phyloP scores from a whole-genome alignment of 2,888 invertebrate species.

The Aporophyla nigra region DNA sequence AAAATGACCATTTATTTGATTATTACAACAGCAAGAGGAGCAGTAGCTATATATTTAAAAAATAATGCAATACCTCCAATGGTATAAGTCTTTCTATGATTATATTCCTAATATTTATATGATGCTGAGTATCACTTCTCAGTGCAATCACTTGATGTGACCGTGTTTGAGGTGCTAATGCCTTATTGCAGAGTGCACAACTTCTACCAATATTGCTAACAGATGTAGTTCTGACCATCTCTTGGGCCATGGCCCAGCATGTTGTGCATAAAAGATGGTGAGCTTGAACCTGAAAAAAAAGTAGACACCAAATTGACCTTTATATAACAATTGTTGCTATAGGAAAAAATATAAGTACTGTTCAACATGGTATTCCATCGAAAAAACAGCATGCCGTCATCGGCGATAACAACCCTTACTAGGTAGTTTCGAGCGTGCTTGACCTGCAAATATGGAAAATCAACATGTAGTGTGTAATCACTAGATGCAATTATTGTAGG shows the following conservation, averaged over 20 bases:
- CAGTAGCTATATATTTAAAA: background rate
- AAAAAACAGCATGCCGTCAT: no score
- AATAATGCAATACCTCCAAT: conserved; percentile 17
- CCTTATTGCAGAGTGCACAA: conserved; percentile 19
- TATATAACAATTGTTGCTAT: no score
- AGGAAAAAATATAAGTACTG: no score
- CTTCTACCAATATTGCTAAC: conserved; percentile 1
- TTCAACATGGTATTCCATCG: no score
- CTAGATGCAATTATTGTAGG: no score
- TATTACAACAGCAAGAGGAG: no score
- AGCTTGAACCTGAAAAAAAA: conserved; percentile 16
- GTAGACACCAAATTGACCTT: no score
- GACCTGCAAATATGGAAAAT: no score
- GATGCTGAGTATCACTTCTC: conserved; percentile 18
- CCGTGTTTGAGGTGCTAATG: conserved; percentile 10
- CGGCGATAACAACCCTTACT: no score
- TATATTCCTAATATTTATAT: conserved; percentile 16
- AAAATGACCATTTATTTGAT: background rate
- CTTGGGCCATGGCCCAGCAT: background rate
- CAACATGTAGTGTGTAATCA: no score
- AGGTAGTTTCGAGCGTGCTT: no score
- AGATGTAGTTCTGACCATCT: background rate
- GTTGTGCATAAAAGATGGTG: conserved; percentile 5
- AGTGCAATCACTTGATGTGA: conserved; percentile 24
- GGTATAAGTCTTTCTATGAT: conserved; percentile 22